Base-by-base conservation (phyloP, 2,888 invertebrate species). In the Allolobophora icterica region DNA sequence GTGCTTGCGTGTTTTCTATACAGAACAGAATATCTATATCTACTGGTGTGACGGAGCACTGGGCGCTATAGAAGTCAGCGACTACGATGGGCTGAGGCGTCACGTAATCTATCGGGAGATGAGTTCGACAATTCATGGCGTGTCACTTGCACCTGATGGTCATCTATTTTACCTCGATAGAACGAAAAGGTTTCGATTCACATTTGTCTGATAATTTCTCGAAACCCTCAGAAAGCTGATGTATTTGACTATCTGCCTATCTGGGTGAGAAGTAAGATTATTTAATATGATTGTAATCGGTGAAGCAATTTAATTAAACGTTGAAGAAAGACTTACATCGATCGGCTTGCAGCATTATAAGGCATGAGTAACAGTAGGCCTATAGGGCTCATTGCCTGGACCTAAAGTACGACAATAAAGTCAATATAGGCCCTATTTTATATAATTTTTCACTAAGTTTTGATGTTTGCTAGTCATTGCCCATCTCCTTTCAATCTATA, bases 31-130 rank as follows among this genome's bases (percentile, higher is more conserved):
- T 35, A 17, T 87, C n/a, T n/a, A n/a, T n/a, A n/a, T n/a, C 35
- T 87, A 87, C 38, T 87, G 87, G 87, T 87, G 87, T 38, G 87
- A 87, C 34, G 87, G 87, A 19, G 30, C 87, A 38, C 30, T 21
- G 87, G 34, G 35, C 87, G 17, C 87, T 38, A 87, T 87, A 34
- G 87, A 87, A 87, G 87, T 87, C 87, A 87, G 87, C 87, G 87
- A 87, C 87, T 87, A 87, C 35, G 35, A 38, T 87, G 87, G 87
- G 1, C 87, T 87, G 87, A 87, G 24, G 19, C 87, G 87, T 35
- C 87, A 24, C 8, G 38, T 87, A 17, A 87, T 87, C 87, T 38
- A 38, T 87, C 87, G 21, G 2, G 71, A 71, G 71, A 71, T 3
- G 71, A 71, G 71, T 71, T 71, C 71, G 71, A n/a, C 71, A 87